Evolutionary conservation across 1,140 invertebrate genomes (phyloP).

Genomic region (Fopius arisanus): DNA sequence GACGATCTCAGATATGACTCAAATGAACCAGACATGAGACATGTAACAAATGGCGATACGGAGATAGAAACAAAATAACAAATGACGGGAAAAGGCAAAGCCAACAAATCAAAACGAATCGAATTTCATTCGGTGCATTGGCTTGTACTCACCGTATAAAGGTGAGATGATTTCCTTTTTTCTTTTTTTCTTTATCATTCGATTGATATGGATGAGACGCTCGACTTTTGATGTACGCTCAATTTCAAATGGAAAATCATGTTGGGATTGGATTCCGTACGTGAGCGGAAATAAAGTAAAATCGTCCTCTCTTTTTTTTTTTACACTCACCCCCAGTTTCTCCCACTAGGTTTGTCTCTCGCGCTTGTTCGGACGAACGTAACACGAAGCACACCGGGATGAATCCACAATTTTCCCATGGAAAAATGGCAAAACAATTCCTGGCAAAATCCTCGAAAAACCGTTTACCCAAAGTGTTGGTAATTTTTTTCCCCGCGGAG

Average conservation of each 20-base stretch:
- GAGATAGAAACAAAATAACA: slow-evolving; percentile 18
- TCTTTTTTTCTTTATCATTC: slow-evolving; percentile 25
- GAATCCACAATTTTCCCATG: slow-evolving; percentile 27
- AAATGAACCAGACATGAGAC: not conserved
- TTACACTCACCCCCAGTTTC: not conserved
- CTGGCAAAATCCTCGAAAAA: not conserved
- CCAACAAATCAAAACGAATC: slow-evolving; percentile 27
- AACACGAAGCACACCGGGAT: slow-evolving; percentile 32
- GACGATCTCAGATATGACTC: not conserved
- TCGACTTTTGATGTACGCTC: slow-evolving; percentile 62
- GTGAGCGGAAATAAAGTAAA: slow-evolving; percentile 59
- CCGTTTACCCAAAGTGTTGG: not conserved
- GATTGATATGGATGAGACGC: slow-evolving; percentile 64
- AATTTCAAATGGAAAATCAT: slow-evolving; percentile 66
- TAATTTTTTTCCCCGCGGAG: not conserved
- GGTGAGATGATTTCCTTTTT: not conserved
- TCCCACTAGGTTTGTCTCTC: slow-evolving; percentile 13
- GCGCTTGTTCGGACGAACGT: slow-evolving; percentile 38
- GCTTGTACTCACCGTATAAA: slow-evolving; percentile 3
- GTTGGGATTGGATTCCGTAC: slow-evolving; percentile 59
- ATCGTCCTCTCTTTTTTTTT: slow-evolving; percentile 34
- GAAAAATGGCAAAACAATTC: not conserved
- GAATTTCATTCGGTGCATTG: slow-evolving; percentile 22
- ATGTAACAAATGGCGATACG: not conserved
- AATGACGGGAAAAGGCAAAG: slow-evolving; percentile 16